Base-by-base conservation (phyloP, 2,797 vertebrate genomes). In the Chloroceryle amazona region DNA sequence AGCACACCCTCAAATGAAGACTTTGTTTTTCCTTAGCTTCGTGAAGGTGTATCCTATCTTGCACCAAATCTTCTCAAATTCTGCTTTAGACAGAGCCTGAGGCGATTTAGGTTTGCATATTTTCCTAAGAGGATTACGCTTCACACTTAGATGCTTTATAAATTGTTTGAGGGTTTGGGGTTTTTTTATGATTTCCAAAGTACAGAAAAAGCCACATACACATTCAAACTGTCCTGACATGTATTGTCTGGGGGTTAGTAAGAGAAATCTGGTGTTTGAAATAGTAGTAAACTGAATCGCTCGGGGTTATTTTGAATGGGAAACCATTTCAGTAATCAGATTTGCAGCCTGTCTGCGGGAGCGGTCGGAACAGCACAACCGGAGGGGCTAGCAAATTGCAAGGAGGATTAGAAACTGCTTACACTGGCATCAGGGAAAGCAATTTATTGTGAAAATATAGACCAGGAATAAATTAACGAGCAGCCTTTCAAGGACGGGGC, bases 71-170 rank as follows among this genome's bases (percentile, higher is more conserved):
- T 83, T 86, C 57, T 73, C 47, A 89, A 93, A 81, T 72, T 86
- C 54, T 66, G 41, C 66, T 90, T 90, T 65, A 81, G 86, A 84
- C 70, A 66, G 93, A 89, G 76, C 62, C 62, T 62, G 79, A 54
- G 49, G 68, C 46, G 54, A 81, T 93, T 90, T 88, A 61, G 54
- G 76, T 90, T 94, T 92, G 63, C 86, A 73, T 96, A 92, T 95
- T 95, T 94, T 92, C 65, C 67, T 89, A 71, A 93, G 87, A 91
- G 81, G 93, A 95, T 97, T 92, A 76, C 1, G 10, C 37, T 92
- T 96, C 74, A 66, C 81, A 89, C 81, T 92, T 95, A 44, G 63
- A 91, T 89, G 63, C 90, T 93, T 15, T 91, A 8, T 70, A 87
- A 85, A 87, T 94, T 65, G 33, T 91, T 95, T 86, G 62, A 71